Base-by-base conservation (phyloP, 1,140 invertebrate genomes). In the Dinothrombium tinctorium region DNA sequence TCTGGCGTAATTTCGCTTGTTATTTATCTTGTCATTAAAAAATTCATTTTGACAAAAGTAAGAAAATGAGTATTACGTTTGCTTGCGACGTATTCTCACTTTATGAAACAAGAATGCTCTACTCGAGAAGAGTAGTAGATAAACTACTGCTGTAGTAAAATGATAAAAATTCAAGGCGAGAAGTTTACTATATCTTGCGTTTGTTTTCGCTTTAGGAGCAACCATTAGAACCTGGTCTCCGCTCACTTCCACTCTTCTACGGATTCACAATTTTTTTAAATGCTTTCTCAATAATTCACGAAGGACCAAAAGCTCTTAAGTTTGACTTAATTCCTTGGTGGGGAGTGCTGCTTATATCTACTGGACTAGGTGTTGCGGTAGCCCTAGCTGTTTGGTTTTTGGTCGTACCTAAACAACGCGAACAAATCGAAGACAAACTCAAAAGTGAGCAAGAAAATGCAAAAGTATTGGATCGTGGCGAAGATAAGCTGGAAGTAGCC, bases 211-310 rank as follows among this genome's bases (percentile, higher is more conserved):
- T n/a, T 29, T 41, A 67, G 63, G 61, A 64, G 21, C 69, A 82
- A 45, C 82, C 86, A 3, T 56, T 96, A n/a, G 70, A 74, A 50
- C 68, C 73, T 15, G 89, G 84, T 29, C 69, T 96, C 2, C 61
- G 61, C 29, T 69, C 79, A 28, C 64, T 98, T 41, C 90, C 92
- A 4, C 61, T 90, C 44, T 83, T 94, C 56, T 98, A 96, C 56
- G 82, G 80, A 41, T 61, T 81, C 26, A 94, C 89, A 17, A 64
- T 95, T 46, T 68, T 81, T 47, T 68, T 95, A 40, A 96, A 96
- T 61, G 68, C 90, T 1, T 72, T 95, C 49, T 92, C 86, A 35
- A 74, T 98, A 41, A 72, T 84, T 31, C 73, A 81, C 45, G 79
- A 90, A 62, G 89, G 89, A 47, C 86, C 89, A 3, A 11, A 9